Percentiles rank a stretch among this genome's conserved stretches.
Conservation (phyloP, 2,113 vertebrate species). For the Percopsis transmontana region DNA sequence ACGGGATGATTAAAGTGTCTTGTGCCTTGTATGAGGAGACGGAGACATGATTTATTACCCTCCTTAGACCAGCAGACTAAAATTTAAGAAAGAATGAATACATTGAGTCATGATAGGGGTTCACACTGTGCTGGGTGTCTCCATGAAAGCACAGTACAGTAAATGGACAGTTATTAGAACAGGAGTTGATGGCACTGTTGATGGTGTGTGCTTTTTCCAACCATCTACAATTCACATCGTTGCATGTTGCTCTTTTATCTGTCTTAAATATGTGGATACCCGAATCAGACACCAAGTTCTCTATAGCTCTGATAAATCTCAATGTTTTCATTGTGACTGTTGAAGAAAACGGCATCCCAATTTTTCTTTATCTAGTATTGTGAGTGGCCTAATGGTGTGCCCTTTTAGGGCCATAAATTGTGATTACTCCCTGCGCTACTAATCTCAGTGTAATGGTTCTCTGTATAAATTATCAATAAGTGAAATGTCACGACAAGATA, state of each 20-base stretch:
- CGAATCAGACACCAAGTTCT: not conserved
- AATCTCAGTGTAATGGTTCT: conserved; percentile 29
- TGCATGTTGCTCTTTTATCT: not conserved
- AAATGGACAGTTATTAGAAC: conserved; percentile 13
- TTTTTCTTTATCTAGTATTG: conserved; percentile 23
- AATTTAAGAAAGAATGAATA: conserved; percentile 49
- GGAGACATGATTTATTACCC: conserved; percentile 71
- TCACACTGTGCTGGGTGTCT: not conserved
- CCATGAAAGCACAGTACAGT: conserved; percentile 11
- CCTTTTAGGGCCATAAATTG: conserved; percentile 41
- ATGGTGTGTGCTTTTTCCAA: conserved; percentile 11
- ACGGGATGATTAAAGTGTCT: conserved; percentile 74
- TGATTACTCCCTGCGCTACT: conserved; percentile 30
- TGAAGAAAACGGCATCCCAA: not conserved
- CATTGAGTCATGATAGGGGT: conserved; percentile 26
- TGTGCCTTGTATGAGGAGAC: conserved; percentile 52
- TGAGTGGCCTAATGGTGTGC: conserved; percentile 17
- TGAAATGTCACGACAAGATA: conserved; percentile 56
- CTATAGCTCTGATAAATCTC: not conserved
- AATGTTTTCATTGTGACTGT: not conserved
- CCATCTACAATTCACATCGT: not conserved
- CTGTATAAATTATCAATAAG: conserved; percentile 59
- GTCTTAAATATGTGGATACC: not conserved
- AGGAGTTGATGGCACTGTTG: conserved; percentile 6
- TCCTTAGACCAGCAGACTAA: conserved; percentile 51